Evolutionary conservation across 1,140 invertebrate species (phyloP).

Genomic region (Apocrypta bakeri): DNA sequence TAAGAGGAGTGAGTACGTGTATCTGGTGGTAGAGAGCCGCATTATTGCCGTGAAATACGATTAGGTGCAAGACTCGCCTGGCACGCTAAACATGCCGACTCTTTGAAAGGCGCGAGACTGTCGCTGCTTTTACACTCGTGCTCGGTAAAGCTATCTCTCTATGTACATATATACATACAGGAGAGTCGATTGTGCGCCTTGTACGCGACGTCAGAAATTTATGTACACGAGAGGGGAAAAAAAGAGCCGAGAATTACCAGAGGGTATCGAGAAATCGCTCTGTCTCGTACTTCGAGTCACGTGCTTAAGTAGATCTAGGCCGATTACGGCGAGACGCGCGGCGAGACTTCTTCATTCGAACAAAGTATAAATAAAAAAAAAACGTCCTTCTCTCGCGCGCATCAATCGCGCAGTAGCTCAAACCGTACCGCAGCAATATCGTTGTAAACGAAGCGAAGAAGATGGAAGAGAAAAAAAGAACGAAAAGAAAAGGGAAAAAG

Average conservation of each 20-base stretch:
- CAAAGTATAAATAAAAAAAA: not conserved
- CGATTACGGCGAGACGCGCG: not conserved
- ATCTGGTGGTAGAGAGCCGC: constrained; percentile 21
- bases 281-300: not conserved
- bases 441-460: not conserved
- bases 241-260: too few species aligned
- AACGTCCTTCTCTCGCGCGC: too few species aligned
- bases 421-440: not conserved
- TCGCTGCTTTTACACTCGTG: not conserved
- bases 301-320: not conserved
- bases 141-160: not conserved
- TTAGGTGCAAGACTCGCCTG: constrained; percentile 58
- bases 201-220: not conserved
- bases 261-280: not conserved
- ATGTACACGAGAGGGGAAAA: not conserved
- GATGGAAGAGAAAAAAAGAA: not conserved
- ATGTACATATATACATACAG: not conserved
- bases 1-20: not conserved
- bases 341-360: too few species aligned
- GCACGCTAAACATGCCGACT: constrained; percentile 49
- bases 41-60: constrained; percentile 68
- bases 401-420: not conserved
- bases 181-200: not conserved
- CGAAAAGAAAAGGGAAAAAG: too few species aligned
- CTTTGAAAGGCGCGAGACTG: constrained; percentile 29